Evolutionary conservation across 2,113 vertebrate genomes (phyloP), one percentile per base, ranked within the genome.

Genomic region (Turnix velox): DNA sequence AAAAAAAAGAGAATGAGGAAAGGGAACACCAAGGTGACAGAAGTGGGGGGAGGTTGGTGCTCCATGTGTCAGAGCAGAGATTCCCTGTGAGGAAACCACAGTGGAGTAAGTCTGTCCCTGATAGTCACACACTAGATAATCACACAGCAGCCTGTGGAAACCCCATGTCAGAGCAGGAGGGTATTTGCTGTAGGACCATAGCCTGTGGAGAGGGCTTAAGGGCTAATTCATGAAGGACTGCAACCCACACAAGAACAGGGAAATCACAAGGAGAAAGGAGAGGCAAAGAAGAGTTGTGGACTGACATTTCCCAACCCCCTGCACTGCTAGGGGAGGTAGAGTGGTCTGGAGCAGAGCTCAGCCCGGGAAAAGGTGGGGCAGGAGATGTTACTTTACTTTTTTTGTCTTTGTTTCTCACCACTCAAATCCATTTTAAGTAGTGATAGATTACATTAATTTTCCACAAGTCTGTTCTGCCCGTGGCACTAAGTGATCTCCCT

Each of bases 21-120:
- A 78, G 4, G 42, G 8, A 80, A 62, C 54, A 74, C 6, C 35
- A 43, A 49, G 23, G 24, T 28, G 5, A 55, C 30, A 65, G 23
- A 33, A 66, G 35, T 4, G 35, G 28, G 6, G n/a, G 0, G 1
- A 3, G 9, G 35, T 14, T 68, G 8, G 23, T 0, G 1, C 13
- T 74, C 37, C 11, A 30, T 33, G n/a, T 1, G 8, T 9, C 20
- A 57, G 18, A 43, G 46, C 14, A 72, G 37, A 55, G 49, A 52
- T 13, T 46, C 4, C 14, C 82, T 0, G 3, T 1, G 5, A 24
- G 17, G 43, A 49, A 37, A 33, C 17, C 27, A 27, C 0, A 8
- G 18, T 19, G 18, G 18, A 57, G 24, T 8, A 54, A 14, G 8
- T 42, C 69, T 14, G 61, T 46, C 18, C 30, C 55, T 35, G 52